Base-by-base conservation (phyloP, 2,113 vertebrate genomes). In the Brachyhypopomus occidentalis region DNA sequence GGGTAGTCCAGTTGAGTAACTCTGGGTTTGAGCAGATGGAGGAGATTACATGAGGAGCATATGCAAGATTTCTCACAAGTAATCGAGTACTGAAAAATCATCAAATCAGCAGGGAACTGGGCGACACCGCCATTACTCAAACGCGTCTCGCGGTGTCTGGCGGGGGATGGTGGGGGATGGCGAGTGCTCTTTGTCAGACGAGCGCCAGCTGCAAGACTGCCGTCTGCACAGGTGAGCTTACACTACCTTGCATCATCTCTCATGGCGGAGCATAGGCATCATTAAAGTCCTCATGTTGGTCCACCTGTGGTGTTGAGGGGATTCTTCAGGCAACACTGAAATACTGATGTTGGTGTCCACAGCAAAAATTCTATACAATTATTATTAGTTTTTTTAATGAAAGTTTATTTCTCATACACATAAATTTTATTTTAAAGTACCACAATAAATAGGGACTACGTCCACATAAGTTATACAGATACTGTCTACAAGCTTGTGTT, bases 211-310 rank as follows among this genome's bases (percentile, higher is more conserved):
- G 71, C 22, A 34, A 2, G 30, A 30, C 58, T 64, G 63, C 62
- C 56, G 63, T 59, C 62, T 22, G 52, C 59, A 72, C n/a, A 62
- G 11, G 23, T 23, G 63, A 66, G 72, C 52, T 81, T 81, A 63
- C 80, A 76, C 8, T 52, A 11, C 25, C 58, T 81, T 81, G 80
- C 80, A 81, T 81, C 80, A 81, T 70, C 72, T 69, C 52, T 74
- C 58, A 12, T 38, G 63, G 72, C 30, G 69, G 22, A 38, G 60
- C 55, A 38, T n/a, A 74, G 5, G n/a, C 22, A n/a, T 60, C 72
- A 81, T 81, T 70, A 76, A 74, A 59, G 41, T 55, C 22, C 41
- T 69, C 59, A 45, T 5, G 72, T 69, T 22, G 72, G 79, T 34
- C 52, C 62, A 81, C 34, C 67, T 27, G 66, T n/a, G 23, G 48